phyloP scores from a whole-genome alignment of 2,888 invertebrate genomes.

The Sinopyrophorus schimmeli region DNA sequence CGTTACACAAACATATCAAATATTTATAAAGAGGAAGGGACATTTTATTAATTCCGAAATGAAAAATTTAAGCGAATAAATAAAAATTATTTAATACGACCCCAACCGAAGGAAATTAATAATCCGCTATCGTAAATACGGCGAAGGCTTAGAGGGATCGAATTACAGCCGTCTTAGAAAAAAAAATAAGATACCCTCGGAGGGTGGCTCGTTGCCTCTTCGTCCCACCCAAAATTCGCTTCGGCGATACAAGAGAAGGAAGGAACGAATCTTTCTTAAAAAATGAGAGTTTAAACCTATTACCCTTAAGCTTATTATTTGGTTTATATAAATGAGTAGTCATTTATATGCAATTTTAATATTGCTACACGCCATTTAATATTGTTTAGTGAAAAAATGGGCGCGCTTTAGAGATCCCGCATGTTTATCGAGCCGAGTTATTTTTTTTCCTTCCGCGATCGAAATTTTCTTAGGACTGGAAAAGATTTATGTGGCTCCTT shows the following conservation, averaged over 20 bases:
- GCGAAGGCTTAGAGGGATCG: slow-evolving; percentile 23
- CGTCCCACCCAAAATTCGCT: no score
- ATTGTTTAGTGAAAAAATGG: slow-evolving; percentile 30
- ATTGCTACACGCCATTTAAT: slow-evolving; percentile 34
- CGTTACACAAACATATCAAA: no score
- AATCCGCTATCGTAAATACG: slow-evolving; percentile 27
- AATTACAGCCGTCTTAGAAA: slow-evolving; percentile 25
- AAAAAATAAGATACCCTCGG: slow-evolving; percentile 22
- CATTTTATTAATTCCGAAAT: no score
- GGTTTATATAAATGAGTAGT: slow-evolving; percentile 32
- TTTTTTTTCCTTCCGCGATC: no score
- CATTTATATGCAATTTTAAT: slow-evolving; percentile 34
- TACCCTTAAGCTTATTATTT: slow-evolving; percentile 31
- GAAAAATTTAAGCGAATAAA: slow-evolving; percentile 25
- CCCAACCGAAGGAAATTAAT: slow-evolving; percentile 23
- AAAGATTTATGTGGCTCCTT: no score
- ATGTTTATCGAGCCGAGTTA: slow-evolving; percentile 12
- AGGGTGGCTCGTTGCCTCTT: no score
- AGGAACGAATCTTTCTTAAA: slow-evolving; percentile 19
- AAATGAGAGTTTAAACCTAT: slow-evolving; percentile 30
- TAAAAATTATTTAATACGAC: slow-evolving; percentile 26
- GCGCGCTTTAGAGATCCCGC: slow-evolving; percentile 19
- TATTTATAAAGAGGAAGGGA: no score
- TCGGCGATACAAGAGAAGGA: slow-evolving; percentile 18
- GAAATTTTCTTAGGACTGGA: no score